Evolutionary conservation across 2,113 vertebrate genomes (phyloP).

Genomic region (Eudyptes chrysolophus): DNA sequence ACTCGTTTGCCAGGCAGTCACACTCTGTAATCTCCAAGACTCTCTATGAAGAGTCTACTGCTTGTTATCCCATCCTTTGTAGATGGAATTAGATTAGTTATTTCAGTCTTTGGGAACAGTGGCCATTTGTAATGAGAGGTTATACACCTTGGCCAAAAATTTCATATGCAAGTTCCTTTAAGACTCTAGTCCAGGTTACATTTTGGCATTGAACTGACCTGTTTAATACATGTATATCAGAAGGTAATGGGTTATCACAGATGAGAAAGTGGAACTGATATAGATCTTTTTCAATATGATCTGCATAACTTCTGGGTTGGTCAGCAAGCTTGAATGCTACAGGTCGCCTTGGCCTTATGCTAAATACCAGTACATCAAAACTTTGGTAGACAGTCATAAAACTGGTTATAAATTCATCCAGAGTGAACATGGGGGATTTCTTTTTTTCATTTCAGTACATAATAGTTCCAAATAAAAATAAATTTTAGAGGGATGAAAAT

Average conservation of each 20-base stretch:
- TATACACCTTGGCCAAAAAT: not conserved
- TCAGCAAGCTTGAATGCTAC: not conserved
- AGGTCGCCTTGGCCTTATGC: not conserved
- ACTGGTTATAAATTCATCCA: not conserved
- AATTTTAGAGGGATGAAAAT: not conserved
- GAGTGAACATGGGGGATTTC: accelerated
- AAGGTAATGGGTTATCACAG: not conserved
- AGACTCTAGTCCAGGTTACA: not conserved
- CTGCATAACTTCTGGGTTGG: not conserved
- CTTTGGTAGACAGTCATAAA: not conserved
- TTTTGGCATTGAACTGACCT: not conserved
- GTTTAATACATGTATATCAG: not conserved
- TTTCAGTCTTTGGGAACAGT: not conserved
- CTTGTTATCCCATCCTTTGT: not conserved
- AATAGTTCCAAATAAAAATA: not conserved
- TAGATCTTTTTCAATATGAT: not conserved
- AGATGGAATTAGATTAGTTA: not conserved
- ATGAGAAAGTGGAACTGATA: not conserved
- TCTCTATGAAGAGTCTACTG: not conserved
- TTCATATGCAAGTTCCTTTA: not conserved
- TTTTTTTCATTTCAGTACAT: not conserved
- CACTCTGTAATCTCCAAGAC: not conserved
- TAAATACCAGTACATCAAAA: not conserved
- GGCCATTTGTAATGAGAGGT: not conserved
- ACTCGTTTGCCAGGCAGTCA: not conserved